A percentile compares a stretch with the other conserved stretches of the same genome.
phyloP scores from a whole-genome alignment of 2,797 vertebrate genomes.

The Eulemur coronatus region DNA sequence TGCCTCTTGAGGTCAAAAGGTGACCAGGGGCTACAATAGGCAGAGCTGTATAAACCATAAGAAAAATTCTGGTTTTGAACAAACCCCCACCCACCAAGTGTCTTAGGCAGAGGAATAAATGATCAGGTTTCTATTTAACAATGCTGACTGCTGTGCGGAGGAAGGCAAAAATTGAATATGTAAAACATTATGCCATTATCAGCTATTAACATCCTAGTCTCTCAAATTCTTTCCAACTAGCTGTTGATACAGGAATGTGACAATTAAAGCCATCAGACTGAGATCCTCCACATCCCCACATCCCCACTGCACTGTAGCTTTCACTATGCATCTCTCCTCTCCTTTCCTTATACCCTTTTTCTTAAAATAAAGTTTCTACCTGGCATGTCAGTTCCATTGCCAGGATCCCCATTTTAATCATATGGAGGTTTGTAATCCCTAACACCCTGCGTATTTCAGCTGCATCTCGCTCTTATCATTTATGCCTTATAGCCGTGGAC shows the following conservation, averaged over 20 bases:
- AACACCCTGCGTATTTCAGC: not conserved
- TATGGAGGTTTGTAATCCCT: not conserved
- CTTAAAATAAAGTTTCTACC: not conserved
- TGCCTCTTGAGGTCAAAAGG: not conserved
- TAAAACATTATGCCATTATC: slow-evolving; percentile 5
- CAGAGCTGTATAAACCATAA: not conserved
- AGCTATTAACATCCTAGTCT: not conserved
- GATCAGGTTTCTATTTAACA: not conserved
- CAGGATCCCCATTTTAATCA: not conserved
- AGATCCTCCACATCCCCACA: not conserved
- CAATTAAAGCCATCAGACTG: not conserved
- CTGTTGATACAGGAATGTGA: slow-evolving; percentile 16
- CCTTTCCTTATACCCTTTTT: not conserved
- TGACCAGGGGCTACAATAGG: not conserved
- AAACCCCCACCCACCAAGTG: not conserved
- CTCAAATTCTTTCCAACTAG: not conserved
- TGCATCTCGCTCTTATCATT: not conserved
- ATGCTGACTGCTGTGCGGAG: not conserved
- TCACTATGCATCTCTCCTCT: not conserved
- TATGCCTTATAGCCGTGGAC: not conserved
- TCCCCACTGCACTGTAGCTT: not conserved
- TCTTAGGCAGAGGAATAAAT: not conserved
- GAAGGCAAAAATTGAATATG: not conserved
- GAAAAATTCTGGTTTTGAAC: not conserved
- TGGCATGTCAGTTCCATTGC: not conserved